These are phyloP conservation scores for Smittia sp. DNA, from an alignment of 2,888 invertebrate genomes.

Conservation along the genomic window DNA sequence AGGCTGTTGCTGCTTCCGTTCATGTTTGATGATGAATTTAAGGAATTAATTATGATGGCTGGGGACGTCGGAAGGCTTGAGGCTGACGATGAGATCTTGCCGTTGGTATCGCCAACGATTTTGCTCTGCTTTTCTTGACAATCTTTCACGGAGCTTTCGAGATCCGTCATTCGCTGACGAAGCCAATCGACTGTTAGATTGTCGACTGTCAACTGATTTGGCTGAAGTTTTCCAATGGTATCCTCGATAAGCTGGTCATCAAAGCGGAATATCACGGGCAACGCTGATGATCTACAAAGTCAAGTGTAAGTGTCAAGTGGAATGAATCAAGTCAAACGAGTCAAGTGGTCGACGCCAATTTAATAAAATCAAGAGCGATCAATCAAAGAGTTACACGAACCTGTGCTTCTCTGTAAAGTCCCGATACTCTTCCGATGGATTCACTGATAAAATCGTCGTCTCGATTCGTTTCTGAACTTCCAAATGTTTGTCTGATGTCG, in stretches of 20 bases:
- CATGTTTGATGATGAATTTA: not conserved
- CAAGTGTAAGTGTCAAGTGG: slow-evolving; percentile 43
- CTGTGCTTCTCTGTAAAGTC: slow-evolving; percentile 83
- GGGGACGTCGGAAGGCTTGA: slow-evolving; percentile 17
- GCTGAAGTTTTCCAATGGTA: slow-evolving; percentile 79
- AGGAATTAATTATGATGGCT: not conserved
- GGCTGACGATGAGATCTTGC: slow-evolving; percentile 30
- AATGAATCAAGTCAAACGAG: slow-evolving; percentile 37
- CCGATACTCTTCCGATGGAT: slow-evolving; percentile 82
- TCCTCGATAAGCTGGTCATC: slow-evolving; percentile 86
- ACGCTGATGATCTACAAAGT: slow-evolving; percentile 69
- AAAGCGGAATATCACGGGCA: slow-evolving; percentile 77
- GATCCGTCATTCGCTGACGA: slow-evolving; percentile 71
- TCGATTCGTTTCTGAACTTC: slow-evolving; percentile 77
- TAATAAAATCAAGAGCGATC: slow-evolving; percentile 44
- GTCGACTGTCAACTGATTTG: slow-evolving; percentile 87
- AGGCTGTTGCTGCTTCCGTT: slow-evolving; percentile 21
- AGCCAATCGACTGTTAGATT: slow-evolving; percentile 90
- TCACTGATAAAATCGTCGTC: slow-evolving; percentile 71
- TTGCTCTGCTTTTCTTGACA: slow-evolving; percentile 69
- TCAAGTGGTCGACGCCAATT: not conserved
- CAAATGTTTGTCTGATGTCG: slow-evolving; percentile 74
- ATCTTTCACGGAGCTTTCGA: slow-evolving; percentile 76
- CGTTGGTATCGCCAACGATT: slow-evolving; percentile 54
- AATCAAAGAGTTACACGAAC: slow-evolving; percentile 46